Evolutionary conservation across 92 coral and sea anemone species (phyloP), one percentile per base, ranked within the genome.

Genomic region (Ricordea florida): DNA sequence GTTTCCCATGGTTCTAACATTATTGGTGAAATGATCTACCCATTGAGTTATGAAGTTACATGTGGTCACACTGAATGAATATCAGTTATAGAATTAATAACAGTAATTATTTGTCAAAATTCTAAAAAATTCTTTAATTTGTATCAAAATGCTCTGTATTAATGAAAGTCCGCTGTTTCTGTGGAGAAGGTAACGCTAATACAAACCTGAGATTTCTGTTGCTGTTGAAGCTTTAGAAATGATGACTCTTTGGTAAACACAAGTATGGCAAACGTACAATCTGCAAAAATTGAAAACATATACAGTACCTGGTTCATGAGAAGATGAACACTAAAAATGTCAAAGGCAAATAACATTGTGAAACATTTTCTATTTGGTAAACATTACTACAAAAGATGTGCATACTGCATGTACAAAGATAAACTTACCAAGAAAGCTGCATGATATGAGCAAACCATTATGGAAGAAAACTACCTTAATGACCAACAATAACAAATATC

Each of bases 201-300:
- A 44, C 62, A 17, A 17, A 93, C 98, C 96, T 93, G 91, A 46
- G 65, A 44, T 25, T 81, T 87, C 59, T 59, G 84, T 17, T 82
- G 76, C 37, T 85, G 45, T 47, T 89, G 89, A 46, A 96, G 74
- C 49, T 80, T 87, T 26, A 86, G 23, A 21, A 89, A 81, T 1
- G 93, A 80, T 0, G 99, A 92, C 74, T 92, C 89, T 34, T 89
- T 92, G 8, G 99, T 96, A 32, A 66, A 80, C 10, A 87, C 97
- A 50, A 96, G 88, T 18, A 96, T 78, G 28, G 99, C 78, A 55
- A 96, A 96, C 32, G 93, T 86, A 53, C 96, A 92, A 30, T 93
- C 99, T 96, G 25, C 10, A 55, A 79, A 27, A 31, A 28, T 50
- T 17, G 21, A 2, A 11, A 47, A 38, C 7, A 49, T 29, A 24